Conservation (phyloP, 2,888 invertebrate genomes). For the Molanna angustata region DNA sequence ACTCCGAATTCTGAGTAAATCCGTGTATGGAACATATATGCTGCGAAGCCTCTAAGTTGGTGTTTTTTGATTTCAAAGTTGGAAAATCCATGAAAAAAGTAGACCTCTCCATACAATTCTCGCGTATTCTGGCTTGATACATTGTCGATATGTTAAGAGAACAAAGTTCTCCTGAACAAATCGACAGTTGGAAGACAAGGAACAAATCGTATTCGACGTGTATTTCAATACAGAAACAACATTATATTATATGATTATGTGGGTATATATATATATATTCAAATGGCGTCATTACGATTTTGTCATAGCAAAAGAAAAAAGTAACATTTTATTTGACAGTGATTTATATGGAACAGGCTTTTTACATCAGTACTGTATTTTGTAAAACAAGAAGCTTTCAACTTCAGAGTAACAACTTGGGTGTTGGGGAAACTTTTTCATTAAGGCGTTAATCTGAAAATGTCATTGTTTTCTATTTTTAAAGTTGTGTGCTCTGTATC, state of each 20-base stretch:
- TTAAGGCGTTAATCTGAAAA: conserved; percentile 20
- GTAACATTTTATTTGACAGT: conserved; percentile 24
- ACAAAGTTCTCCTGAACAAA: no score
- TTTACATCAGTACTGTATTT: conserved; percentile 25
- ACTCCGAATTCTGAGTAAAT: no score
- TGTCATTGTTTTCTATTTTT: conserved; percentile 20
- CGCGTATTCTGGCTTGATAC: no score
- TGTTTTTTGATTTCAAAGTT: no score
- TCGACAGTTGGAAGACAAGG: no score
- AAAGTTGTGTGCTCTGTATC: not conserved
- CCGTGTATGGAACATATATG: no score
- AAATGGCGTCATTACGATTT: conserved; percentile 20
- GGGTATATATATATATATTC: not conserved
- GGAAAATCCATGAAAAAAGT: no score
- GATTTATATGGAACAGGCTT: conserved; percentile 28
- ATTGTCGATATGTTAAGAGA: no score
- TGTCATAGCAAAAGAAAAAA: conserved; percentile 13
- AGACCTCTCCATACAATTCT: no score
- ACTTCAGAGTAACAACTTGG: conserved; percentile 10
- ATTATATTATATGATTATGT: no score
- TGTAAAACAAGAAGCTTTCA: conserved; percentile 16
- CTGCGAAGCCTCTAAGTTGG: no score
- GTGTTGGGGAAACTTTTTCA: conserved; percentile 27
- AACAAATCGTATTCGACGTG: not conserved
- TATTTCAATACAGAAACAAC: no score